Base-by-base conservation (phyloP, 1,140 invertebrate species). In the Wasmannia auropunctata region DNA sequence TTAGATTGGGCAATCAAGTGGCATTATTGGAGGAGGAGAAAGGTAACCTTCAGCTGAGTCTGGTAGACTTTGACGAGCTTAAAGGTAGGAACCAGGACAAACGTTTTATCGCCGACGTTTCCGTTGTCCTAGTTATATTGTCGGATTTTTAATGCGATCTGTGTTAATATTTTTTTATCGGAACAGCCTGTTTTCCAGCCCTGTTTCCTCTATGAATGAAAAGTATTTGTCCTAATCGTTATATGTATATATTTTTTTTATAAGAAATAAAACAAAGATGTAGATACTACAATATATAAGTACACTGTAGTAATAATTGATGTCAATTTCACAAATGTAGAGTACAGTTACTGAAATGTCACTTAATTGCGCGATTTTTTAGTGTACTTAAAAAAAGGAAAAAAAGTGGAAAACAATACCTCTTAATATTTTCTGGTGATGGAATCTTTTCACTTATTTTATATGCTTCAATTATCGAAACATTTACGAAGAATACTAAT, bases 1-100 rank as follows among this genome's bases (percentile, higher is more conserved):
- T 97, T 1, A 95, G 96, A 89, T 95, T 98, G 88, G 96, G 97
- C 88, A 97, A 98, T 89, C 96, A 97, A 94, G 96, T 99, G 87
- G 97, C 97, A 65, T 97, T 98, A 93, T 95, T 98, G 70, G 98
- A 98, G 95, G 98, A 98, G 94, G 98, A 98, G 95, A 99, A 98
- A 96, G 98, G 97, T 94, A 98, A 98, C 94, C 96, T 98, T 92
- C 97, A 98, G 94, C 95, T 98, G 92, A 97, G 97, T 95, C 95
- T 98, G 90, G 97, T 98, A 93, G 97, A 98, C 95, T 97, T 97
- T 96, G 97, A 98, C 93, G 97, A 97, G 95, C 96, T 96, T 92
- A 96, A 97, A 96, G 95, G 97, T 97, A 96, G 96, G 95, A 96
- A 94, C 94, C 93, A 93, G 91, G 91, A 91, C 89, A 91, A 89